These are phyloP conservation scores for Rhadinocentrus ornatus DNA, from an alignment of 2,797 vertebrate genomes.

Conservation along the genomic window DNA sequence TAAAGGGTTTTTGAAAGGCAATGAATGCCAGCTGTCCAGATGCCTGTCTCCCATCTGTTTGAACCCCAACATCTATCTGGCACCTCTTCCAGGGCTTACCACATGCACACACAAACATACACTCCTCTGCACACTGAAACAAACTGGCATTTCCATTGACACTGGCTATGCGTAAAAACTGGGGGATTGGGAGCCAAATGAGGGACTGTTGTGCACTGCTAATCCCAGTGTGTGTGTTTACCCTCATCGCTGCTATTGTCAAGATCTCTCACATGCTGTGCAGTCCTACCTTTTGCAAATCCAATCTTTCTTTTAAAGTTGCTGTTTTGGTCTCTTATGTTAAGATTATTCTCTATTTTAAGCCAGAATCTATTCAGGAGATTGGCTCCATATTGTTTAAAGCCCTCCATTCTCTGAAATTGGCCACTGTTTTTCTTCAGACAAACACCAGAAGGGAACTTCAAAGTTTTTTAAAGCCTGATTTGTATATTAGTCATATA, in stretches of 20 bases:
- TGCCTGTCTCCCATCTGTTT: constrained; percentile 76
- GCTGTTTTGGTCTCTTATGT: constrained; percentile 51
- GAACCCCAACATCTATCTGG: constrained; percentile 73
- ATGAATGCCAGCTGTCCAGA: constrained; percentile 78
- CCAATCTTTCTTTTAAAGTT: constrained; percentile 52
- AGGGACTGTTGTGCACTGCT: constrained; percentile 61
- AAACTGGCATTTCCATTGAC: constrained; percentile 72
- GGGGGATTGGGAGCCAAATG: constrained; percentile 63
- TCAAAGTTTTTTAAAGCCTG: constrained; percentile 32
- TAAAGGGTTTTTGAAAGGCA: constrained; percentile 68
- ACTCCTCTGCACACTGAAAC: constrained; percentile 31
- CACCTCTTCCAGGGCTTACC: constrained; percentile 52
- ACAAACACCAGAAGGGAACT: constrained; percentile 45
- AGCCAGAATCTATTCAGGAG: constrained; percentile 44
- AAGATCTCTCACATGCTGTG: constrained; percentile 40
- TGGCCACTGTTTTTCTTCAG: constrained; percentile 30
- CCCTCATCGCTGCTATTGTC: constrained; percentile 60
- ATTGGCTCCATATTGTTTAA: constrained; percentile 54
- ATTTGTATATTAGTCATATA: constrained; percentile 29
- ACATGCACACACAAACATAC: constrained; percentile 28
- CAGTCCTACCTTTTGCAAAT: constrained; percentile 53
- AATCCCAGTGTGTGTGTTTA: constrained; percentile 74
- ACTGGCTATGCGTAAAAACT: constrained; percentile 61
- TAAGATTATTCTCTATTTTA: constrained; percentile 48
- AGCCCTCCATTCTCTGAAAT: constrained; percentile 40